Evolutionary conservation across 2,888 invertebrate species (phyloP), one percentile per base, ranked within the genome.

Genomic region (Tanytarsus gracilentus): DNA sequence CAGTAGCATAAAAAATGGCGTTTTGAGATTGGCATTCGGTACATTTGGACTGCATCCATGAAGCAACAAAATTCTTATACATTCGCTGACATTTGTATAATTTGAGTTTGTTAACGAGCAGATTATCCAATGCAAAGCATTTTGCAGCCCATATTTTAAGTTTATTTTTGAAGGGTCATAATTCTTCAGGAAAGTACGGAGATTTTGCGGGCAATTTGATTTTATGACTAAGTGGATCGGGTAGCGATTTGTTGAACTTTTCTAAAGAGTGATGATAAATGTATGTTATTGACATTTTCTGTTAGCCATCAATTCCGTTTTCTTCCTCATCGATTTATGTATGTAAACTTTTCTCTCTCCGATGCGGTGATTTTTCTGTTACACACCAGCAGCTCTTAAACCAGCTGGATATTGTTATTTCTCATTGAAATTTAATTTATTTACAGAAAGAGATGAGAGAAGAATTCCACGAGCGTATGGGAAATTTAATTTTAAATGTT

Each of bases 31-130:
- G 21, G 49, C 26, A 61, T 74, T 72, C 14, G 71, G 68, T 40
- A 70, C 66, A 60, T 74, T 74, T 2, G 72, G 68, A 2, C 72
- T 71, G 51, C 73, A 72, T 7, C 71, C 72, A 61, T 69, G 67
- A 14, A 66, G 61, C 6, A 74, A 64, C 29, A 74, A 64, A 3
- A 67, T 40, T 61, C 69, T 64, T 25, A 74, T 69, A 63, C 74
- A 73, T 30, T 62, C 63, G 2, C 62, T 63, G n/a, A 70, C 67
- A 44, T 69, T 66, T 9, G 63, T 61, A 39, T 62, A 67, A 63
- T 74, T 72, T 0, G 69, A 71, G 7, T 64, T 55, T 0, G 64
- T 69, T 0, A 73, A 62, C 59, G 68, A 70, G 63, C 71, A 72
- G 11, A 72, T 69, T 61, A 74, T 64, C 11, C 69, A 69, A 53